Evolutionary conservation across 1,140 invertebrate genomes (phyloP), one percentile per base, ranked within the genome.

Genomic region (Drosophila arizonae): DNA sequence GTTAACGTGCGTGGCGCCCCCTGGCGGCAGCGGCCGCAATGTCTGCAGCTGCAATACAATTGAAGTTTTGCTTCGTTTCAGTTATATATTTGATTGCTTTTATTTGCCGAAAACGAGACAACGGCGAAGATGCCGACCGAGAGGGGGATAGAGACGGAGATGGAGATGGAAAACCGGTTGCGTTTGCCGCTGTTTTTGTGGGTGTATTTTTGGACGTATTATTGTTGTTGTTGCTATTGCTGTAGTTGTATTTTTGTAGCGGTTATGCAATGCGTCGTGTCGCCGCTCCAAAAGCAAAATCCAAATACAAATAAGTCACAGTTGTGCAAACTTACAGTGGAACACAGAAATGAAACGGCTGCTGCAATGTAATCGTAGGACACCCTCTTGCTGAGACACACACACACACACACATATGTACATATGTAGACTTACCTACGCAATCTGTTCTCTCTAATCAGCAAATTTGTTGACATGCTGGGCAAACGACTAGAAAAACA

Each of bases 221-320:
- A 54, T 74, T 65, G 52, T 71, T 77, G 52, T 73, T 69, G 62
- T 15, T 45, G 43, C 15, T 45, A 17, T 15, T 60, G 55, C 54
- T 58, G 55, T 11, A 39, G 36, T 39, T 11, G 36, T 39, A 11
- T 39, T 39, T 39, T 41, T 72, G 46, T 81, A 63, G 76, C 48
- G 81, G 82, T 86, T 86, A 86, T 86, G 81, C 84, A 86, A 86
- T 79, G 66, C 65, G 71, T 87, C 79, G 81, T 86, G 81, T 81
- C 62, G 62, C 76, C 77, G 78, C 81, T 81, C 78, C 71, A 87
- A 85, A 71, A 72, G 46, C 43, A 57, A 48, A 70, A 66, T 61
- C 46, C 52, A 48, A 70, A 66, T 57, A 58, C 43, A 77, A 68
- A 81, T 39, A 62, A 57, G 36, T 21, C 33, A 62, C 36, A 54